Percentiles rank a stretch among this genome's conserved stretches.
Conservation (phyloP, 1,140 invertebrate genomes). For the Acromyrmex echinatior region DNA sequence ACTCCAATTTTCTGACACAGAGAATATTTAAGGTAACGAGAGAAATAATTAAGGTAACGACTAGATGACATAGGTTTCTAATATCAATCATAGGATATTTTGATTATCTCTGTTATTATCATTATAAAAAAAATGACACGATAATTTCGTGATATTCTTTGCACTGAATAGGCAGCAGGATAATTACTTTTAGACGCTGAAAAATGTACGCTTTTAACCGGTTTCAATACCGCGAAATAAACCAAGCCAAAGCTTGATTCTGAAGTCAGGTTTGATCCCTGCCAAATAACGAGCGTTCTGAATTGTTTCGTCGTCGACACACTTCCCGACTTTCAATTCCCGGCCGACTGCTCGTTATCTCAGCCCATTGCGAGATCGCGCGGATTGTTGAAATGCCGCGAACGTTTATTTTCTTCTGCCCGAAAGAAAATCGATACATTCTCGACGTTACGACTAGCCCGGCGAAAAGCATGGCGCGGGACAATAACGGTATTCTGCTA, state of each 20-base stretch:
- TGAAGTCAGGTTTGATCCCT: slow-evolving; percentile 4
- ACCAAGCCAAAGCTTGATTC: neutral
- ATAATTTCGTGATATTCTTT: neutral
- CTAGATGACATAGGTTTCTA: no score
- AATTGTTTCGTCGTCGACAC: slow-evolving; percentile 42
- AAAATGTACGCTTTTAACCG: neutral
- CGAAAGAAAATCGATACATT: slow-evolving; percentile 40
- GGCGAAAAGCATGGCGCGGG: slow-evolving; percentile 51
- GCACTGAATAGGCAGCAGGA: neutral
- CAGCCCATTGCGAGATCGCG: slow-evolving; percentile 5
- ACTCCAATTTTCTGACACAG: no score
- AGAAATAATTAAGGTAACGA: no score
- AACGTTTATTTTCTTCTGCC: neutral
- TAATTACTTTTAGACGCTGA: neutral
- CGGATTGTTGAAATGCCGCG: slow-evolving; percentile 38
- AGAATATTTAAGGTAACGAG: no score
- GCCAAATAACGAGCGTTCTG: slow-evolving; percentile 26
- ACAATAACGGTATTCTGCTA: slow-evolving; percentile 67
- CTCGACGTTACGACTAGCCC: slow-evolving; percentile 24
- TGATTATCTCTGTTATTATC: neutral
- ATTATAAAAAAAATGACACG: no score
- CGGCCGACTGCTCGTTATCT: slow-evolving; percentile 47
- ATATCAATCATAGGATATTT: no score
- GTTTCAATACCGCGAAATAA: neutral
- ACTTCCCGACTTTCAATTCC: slow-evolving; percentile 25